Evolutionary conservation across 2,888 invertebrate species (phyloP), one percentile per base, ranked within the genome.

Genomic region (Athripsodes cinereus): DNA sequence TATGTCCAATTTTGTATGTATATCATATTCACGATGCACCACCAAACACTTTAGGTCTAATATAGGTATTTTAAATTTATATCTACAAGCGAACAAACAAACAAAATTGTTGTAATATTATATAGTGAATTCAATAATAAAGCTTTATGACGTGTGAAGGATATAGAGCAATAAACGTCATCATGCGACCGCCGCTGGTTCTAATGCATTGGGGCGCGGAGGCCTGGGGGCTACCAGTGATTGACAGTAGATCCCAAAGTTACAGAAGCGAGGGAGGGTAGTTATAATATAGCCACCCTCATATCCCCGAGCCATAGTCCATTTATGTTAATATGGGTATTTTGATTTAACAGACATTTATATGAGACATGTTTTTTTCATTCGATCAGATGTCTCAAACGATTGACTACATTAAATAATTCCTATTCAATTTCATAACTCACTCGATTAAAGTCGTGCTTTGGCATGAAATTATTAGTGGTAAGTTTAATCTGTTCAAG

Each of bases 131-230:
- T 26, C 3, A 40, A 40, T 40, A 40, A 40, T 50, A 54, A n/a
- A 57, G 59, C 58, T 62, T 60, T 60, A 60, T 62, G 62, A 62
- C 57, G 60, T 60, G 62, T 60, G 62, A 62, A 58, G 56, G 60
- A 62, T 62, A 57, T 55, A 57, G 58, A 60, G 62, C 62, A 62
- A 62, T 62, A 62, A 62, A 61, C 60, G 62, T 61, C 62, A 60
- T 53, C 47, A 53, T 8, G 40, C 16, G 40, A 13, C 40, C 16
- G 40, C 40, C 40, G 16, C 6, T 31, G 31, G 16, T 40, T 40
- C 13, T 5, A 40, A 16, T 5, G 40, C 13, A 40, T 16, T n/a
- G 13, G 16, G 22, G 50, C 35, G 40, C 49, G 26, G 46, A 40
- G 54, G 52, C 22, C 46, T 47, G 22, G 57, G 56, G 56, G 50